phyloP scores from a whole-genome alignment of 2,113 vertebrate genomes.

The Plestiodon gilberti region DNA sequence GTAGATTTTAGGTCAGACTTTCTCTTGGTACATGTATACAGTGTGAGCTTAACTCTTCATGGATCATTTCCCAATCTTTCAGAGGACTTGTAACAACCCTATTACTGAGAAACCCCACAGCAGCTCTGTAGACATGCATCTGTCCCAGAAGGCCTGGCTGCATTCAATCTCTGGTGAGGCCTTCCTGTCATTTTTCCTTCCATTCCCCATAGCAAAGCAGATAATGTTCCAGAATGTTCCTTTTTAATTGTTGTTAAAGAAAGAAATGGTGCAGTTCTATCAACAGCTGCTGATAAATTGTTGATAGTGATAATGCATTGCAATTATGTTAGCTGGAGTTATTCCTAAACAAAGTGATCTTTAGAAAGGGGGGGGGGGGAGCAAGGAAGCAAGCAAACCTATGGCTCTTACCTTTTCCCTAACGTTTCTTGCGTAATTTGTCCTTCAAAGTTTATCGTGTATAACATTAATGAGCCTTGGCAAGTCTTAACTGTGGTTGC shows the following conservation, averaged over 20 bases:
- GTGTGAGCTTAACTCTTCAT: conserved; percentile 2
- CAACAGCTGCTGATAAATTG: conserved; percentile 68
- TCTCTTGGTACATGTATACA: conserved; percentile 3
- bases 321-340: conserved; percentile 69
- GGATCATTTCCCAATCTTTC: conserved; percentile 23
- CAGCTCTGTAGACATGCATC: not conserved
- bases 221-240: not conserved
- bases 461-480: conserved; percentile 81
- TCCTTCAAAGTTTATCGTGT: conserved; percentile 82
- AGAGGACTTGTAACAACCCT: not conserved
- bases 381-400: conserved; percentile 44
- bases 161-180: conserved; percentile 30
- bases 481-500: conserved; percentile 80
- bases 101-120: conserved; percentile 5
- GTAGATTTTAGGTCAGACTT: conserved; percentile 13
- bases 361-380: conserved; percentile 31
- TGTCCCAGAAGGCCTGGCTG: conserved; percentile 11
- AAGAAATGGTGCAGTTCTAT: conserved; percentile 68
- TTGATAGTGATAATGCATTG: conserved; percentile 75
- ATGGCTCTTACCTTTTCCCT: conserved; percentile 61
- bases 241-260: conserved; percentile 49
- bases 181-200: not conserved
- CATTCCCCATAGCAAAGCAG: conserved; percentile 12
- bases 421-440: conserved; percentile 79
- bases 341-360: conserved; percentile 76